Evolutionary conservation across 2,113 vertebrate species (phyloP).

Genomic region (Sinocyclocheilus anshuiensis): DNA sequence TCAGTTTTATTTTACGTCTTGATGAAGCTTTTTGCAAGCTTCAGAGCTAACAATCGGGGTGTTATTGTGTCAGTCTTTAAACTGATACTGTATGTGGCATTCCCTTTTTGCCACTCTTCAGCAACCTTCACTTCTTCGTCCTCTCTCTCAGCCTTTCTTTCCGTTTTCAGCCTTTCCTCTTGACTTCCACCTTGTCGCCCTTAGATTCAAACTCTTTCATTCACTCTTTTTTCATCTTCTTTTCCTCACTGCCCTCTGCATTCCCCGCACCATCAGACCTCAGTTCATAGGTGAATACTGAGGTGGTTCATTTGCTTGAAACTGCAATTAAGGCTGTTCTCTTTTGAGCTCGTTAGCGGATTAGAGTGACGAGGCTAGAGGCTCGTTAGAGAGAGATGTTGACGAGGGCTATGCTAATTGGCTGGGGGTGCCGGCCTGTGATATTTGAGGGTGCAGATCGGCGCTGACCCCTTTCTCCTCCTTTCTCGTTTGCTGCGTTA

Average conservation of each 20-base stretch:
- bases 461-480: slow-evolving; percentile 22
- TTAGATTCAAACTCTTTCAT: slow-evolving; percentile 10
- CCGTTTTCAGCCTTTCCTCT: slow-evolving; percentile 12
- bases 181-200: neutral
- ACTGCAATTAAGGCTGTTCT: slow-evolving; percentile 68
- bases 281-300: slow-evolving; percentile 29
- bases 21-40: neutral
- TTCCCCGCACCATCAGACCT: slow-evolving; percentile 12
- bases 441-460: slow-evolving; percentile 24
- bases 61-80: neutral
- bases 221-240: neutral
- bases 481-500: slow-evolving; percentile 52
- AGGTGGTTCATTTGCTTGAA: slow-evolving; percentile 67
- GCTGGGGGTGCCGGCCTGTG: slow-evolving; percentile 47
- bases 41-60: neutral
- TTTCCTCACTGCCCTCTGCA: neutral
- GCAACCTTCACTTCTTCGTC: neutral
- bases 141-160: neutral
- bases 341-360: slow-evolving; percentile 60
- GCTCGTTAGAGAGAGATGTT: slow-evolving; percentile 59
- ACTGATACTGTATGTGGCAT: neutral
- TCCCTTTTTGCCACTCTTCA: neutral
- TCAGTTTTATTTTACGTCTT: too few relatives aligned
- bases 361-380: slow-evolving; percentile 58
- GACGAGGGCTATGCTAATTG: slow-evolving; percentile 61